Percentiles rank a stretch among this genome's conserved stretches.
These are phyloP conservation scores for Myiozetetes cayanensis DNA, from an alignment of 2,113 vertebrate species.

Conservation along the genomic window DNA sequence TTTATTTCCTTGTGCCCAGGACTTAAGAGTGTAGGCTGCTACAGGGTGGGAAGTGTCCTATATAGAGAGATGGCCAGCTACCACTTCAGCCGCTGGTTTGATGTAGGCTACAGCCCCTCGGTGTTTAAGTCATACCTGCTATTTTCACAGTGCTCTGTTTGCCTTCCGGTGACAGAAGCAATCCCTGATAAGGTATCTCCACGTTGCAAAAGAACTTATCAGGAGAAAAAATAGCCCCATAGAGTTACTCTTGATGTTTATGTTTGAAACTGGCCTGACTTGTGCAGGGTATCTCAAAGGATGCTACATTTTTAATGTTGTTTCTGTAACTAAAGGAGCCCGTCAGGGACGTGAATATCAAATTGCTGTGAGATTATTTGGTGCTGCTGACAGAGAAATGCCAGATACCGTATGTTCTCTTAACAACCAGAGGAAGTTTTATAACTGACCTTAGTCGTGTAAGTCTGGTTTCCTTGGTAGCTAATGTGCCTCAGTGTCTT, in stretches of 20 bases:
- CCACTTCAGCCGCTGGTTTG: background rate
- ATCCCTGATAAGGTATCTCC: background rate
- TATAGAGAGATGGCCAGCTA: background rate
- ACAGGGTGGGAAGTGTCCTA: background rate
- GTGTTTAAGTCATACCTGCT: background rate
- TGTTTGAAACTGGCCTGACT: background rate
- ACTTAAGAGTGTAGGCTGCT: background rate
- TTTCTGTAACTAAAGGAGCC: constrained; percentile 31
- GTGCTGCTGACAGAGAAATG: constrained; percentile 17
- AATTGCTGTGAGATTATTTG: background rate
- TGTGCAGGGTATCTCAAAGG: background rate
- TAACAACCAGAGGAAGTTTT: background rate
- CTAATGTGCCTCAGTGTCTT: background rate
- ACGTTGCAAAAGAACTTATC: background rate
- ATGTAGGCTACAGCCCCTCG: background rate
- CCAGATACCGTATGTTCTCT: background rate
- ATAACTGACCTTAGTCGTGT: background rate
- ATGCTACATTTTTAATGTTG: constrained; percentile 28
- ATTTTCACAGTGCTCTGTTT: background rate
- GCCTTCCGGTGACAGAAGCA: constrained; percentile 18
- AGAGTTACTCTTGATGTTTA: background rate
- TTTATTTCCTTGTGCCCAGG: background rate
- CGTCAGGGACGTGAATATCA: background rate
- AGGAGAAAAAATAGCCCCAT: background rate
- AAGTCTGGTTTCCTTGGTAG: background rate